Evolutionary conservation across 2,797 vertebrate genomes (phyloP), one percentile per base, ranked within the genome.

Genomic region (Onychomys leucogaster): DNA sequence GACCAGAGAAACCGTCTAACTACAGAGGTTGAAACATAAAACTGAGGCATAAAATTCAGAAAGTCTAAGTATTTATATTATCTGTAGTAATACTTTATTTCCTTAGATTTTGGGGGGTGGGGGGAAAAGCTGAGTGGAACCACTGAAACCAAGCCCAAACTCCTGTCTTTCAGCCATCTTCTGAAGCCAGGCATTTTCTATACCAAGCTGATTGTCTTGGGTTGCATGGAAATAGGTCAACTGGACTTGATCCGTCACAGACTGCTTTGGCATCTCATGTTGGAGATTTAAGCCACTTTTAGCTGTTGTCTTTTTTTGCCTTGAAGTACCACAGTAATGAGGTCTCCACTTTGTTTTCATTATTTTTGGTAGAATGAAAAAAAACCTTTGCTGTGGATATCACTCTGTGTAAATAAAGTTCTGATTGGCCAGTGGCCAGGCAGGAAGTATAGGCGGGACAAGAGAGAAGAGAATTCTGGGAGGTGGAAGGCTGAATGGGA

Each of bases 51-150:
- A 86, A 78, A 96, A 92, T 76, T 69, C 67, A 93, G 57, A 34
- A 96, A 91, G 10, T 23, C 88, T 55, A 41, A 73, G 73, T 90
- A 23, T 90, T 69, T 84, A 71, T 83, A 46, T 21, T 95, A 89
- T 91, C 43, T 90, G n/a, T 92, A 49, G 71, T 91, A 96, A 84
- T 21, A 89, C 17, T 76, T 65, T 67, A 17, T 94, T 73, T 94
- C 86, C 69, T 91, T 69, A 86, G 78, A 75, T 32, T 83, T 65
- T 8, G 32, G 5, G 7, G 52, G 46, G 17, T 3, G 17, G 49
- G 77, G 4, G 49, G n/a, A 43, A 84, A 37, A 82, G 88, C 59
- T 91, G 13, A 57, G 6, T 75, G 37, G 63, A 85, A 85, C 89
- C 19, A 19, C 2, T 61, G 19, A 67, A 14, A n/a, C 12, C 43